Conservation (phyloP, 1,140 invertebrate species). For the Theocolax elegans region DNA sequence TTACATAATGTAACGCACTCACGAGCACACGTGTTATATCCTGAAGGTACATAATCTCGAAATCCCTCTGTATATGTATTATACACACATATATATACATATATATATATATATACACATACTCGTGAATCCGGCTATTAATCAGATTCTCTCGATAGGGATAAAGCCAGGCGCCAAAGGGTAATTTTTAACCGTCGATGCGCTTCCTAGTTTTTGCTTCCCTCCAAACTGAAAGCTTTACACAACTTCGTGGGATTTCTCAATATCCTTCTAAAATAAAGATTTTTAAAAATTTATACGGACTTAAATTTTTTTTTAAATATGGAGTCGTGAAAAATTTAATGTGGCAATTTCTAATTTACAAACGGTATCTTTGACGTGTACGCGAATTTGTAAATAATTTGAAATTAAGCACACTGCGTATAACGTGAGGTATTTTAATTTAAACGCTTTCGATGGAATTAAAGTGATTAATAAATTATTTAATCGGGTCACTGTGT, state of each 20-base stretch:
- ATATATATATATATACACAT: conserved; percentile 55
- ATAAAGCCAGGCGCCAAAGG: conserved; percentile 55
- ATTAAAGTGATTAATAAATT: too few relatives aligned
- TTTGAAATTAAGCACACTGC: too few relatives aligned
- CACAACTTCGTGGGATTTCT: neutral
- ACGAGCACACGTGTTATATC: conserved; percentile 46
- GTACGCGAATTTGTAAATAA: too few relatives aligned
- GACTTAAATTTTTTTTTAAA: too few relatives aligned
- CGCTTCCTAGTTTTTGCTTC: conserved; percentile 32
- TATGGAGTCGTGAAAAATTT: too few relatives aligned
- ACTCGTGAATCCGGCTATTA: conserved; percentile 60
- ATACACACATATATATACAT: neutral
- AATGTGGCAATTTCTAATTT: too few relatives aligned
- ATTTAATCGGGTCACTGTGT: too few relatives aligned
- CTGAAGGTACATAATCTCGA: conserved; percentile 46
- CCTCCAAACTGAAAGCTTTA: conserved; percentile 17
- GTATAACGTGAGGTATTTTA: too few relatives aligned
- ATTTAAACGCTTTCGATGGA: too few relatives aligned
- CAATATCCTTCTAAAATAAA: too few relatives aligned
- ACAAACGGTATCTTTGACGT: too few relatives aligned
- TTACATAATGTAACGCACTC: conserved; percentile 43
- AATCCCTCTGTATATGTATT: conserved; percentile 40
- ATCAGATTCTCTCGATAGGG: conserved; percentile 62
- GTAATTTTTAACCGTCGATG: conserved; percentile 56
- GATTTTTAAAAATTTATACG: too few relatives aligned